Base-by-base conservation (phyloP, 2,797 vertebrate genomes). In the Pagetopsis macropterus region DNA sequence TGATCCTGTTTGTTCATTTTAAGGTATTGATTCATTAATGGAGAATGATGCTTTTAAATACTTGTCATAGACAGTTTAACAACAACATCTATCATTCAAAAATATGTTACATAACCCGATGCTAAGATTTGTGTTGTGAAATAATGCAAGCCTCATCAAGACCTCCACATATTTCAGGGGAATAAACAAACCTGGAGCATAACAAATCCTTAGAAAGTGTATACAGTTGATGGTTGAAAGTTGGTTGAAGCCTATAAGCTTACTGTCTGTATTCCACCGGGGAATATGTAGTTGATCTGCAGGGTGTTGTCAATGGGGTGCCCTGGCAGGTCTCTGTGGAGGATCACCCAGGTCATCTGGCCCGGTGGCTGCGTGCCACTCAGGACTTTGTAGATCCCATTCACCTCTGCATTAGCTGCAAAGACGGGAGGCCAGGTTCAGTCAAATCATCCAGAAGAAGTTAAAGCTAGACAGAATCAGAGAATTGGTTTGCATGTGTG, bases 221-320 rank as follows among this genome's bases (percentile, higher is more conserved):
- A 37, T 37, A 37, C 7, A 27, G 27, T 27, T 27, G 27, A 27
- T 37, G 33, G 33, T 37, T 37, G 33, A 3, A 23, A 1, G 33
- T 4, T 58, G 1, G 12, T 27, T 50, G 46, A 0, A n/a, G 21
- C 3, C 11, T 23, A 2, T 23, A 23, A 23, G 9, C 75, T 81
- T 83, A 94, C 94, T 17, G 57, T 86, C 55, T 94, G 94, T 55
- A 84, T 83, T 57, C 94, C 94, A 15, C 89, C 88, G 0, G 75
- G 75, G 73, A 94, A 93, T 13, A 75, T 67, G 61, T 76, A 93
- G 78, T 23, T 87, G 27, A 93, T 83, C 79, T 93, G 81, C 10
- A 94, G 23, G 3, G 91, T 92, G 73, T 91, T 87, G 72, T 65
- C 77, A 1, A 85, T 2, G 3, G 87, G 82, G 63, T 87, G 87